Evolutionary conservation across 2,888 invertebrate genomes (phyloP).

Genomic region (Oligia strigilis): DNA sequence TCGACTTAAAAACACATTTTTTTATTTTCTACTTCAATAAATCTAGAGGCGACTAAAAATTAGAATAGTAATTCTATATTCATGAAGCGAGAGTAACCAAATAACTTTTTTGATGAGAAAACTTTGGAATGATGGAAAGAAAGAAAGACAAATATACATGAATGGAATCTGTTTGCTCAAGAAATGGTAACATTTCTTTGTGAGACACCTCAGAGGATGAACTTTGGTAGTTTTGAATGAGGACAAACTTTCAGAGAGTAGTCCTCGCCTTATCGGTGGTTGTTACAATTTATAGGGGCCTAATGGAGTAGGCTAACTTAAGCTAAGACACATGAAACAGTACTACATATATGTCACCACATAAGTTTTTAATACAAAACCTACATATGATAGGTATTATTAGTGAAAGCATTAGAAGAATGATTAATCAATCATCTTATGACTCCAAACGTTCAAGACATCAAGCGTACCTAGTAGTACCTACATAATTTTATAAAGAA

Average conservation of each 20-base stretch:
- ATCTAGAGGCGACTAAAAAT: constrained; percentile 50
- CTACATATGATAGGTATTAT: background rate
- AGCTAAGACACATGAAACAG: constrained; percentile 7
- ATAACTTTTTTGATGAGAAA: constrained; percentile 70
- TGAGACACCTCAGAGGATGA: constrained; percentile 34
- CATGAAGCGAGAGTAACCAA: constrained; percentile 56
- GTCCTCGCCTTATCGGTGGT: constrained; percentile 26
- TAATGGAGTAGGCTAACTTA: constrained; percentile 27
- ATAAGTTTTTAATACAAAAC: too few relatives aligned
- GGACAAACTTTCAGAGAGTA: constrained; percentile 45
- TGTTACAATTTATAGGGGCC: constrained; percentile 18
- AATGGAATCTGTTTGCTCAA: constrained; percentile 60
- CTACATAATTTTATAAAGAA: too few relatives aligned
- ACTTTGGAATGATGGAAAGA: constrained; percentile 55
- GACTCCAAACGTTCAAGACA: background rate
- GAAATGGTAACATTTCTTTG: constrained; percentile 53
- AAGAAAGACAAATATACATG: constrained; percentile 53
- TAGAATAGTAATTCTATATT: constrained; percentile 66
- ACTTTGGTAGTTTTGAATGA: constrained; percentile 55
- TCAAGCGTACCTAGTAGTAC: too few relatives aligned
- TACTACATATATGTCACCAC: too few relatives aligned
- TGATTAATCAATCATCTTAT: background rate
- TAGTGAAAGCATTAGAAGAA: background rate
- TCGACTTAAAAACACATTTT: constrained; percentile 21
- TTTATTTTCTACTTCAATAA: constrained; percentile 44